Evolutionary conservation across 2,113 vertebrate genomes (phyloP), one percentile per base, ranked within the genome.

Genomic region (Ardeotis arabs): DNA sequence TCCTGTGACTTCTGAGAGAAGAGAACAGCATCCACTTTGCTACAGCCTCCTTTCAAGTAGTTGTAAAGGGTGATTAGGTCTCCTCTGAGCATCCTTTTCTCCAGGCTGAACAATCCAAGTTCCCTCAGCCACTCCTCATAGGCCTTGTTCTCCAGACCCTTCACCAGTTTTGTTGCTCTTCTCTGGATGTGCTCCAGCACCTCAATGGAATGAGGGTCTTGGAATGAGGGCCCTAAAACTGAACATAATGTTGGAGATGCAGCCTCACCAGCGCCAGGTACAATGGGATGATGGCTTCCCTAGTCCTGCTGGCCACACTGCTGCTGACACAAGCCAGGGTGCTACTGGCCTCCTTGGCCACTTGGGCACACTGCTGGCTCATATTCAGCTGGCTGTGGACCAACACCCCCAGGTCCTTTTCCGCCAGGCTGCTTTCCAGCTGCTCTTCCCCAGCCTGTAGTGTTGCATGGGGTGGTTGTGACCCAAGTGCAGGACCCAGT

Each of bases 1-100:
- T 58, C 15, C 8, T 22, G 4, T 37, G 3, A 0, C 21, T 16
- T 37, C 41, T 41, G 14, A 44, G 41, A 44, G 41, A 16, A 44
- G 9, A 45, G 17, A 21, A 21, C 2, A 0, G 6, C 27, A 8
- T 21, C 39, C 41, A 1, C 18, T 2, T 6, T 0, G 1, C 31
- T 20, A 4, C 58, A 10, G 1, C 25, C 56, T 12, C 58, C 47
- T 12, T 3, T 62, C 45, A n/a, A 24, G 41, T 1, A 25, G 63
- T 2, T 29, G 41, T 1, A 35, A 37, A 24, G 56, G 29, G 37
- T 1, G 0, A 39, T 9, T 2, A 47, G 20, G 41, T 44, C 41
- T 44, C 41, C 41, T 44, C 14, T 44, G 41, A 44, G 41, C 41
- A 15, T 44, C 15, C 41, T 44, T 44, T 9, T 59, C 53, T 47